Conservation (phyloP, 2,113 vertebrate species). For the Sisor rabdophorus region DNA sequence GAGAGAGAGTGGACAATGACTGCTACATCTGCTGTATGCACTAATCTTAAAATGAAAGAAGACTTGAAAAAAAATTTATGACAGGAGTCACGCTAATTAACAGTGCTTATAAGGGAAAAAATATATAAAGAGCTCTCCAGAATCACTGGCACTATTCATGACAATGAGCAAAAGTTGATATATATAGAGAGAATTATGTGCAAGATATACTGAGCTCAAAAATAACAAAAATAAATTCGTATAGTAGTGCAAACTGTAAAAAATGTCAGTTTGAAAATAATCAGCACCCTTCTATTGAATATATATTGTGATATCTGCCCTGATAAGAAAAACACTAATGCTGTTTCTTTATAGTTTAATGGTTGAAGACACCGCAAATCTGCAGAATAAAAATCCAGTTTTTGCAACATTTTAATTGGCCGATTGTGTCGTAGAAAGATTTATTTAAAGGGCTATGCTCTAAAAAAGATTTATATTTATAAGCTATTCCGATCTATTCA, state of each 20-base stretch:
- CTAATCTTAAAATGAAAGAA: constrained; percentile 71
- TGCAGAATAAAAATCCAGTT: not conserved
- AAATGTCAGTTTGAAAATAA: not conserved
- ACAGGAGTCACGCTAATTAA: constrained; percentile 85
- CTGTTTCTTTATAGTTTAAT: not conserved
- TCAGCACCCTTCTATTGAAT: not conserved
- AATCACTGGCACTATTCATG: constrained; percentile 8
- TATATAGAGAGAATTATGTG: not conserved
- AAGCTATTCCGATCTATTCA: no score
- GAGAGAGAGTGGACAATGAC: constrained; percentile 78
- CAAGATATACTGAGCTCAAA: constrained; percentile 7
- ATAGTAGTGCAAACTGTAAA: not conserved
- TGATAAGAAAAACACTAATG: not conserved
- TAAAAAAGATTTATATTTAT: no score
- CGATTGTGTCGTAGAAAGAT: not conserved
- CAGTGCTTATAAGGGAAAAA: constrained; percentile 58
- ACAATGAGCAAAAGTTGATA: not conserved
- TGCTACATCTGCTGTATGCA: constrained; percentile 94
- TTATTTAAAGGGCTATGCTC: not conserved
- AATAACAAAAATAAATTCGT: not conserved
- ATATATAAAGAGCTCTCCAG: constrained; percentile 5
- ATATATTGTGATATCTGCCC: not conserved
- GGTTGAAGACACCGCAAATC: not conserved
- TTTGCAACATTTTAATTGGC: not conserved
- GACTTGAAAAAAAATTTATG: constrained; percentile 85